These are phyloP conservation scores for Mylabris phalerata DNA, from an alignment of 1,140 invertebrate genomes.

Conservation along the genomic window DNA sequence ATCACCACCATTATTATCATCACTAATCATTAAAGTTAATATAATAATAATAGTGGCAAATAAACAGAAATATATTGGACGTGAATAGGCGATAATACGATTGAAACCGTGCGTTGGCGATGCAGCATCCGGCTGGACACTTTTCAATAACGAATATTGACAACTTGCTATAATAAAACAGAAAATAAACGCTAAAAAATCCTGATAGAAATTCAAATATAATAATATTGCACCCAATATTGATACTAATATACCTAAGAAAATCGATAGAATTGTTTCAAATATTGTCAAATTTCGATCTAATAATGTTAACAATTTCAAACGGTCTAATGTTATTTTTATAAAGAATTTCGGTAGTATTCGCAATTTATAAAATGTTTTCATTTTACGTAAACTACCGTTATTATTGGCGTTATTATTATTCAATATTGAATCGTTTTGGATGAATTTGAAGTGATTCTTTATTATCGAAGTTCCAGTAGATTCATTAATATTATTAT, in stretches of 20 bases:
- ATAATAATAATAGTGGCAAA: slow-evolving; percentile 66
- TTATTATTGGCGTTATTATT: slow-evolving; percentile 6
- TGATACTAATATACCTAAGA: slow-evolving; percentile 81
- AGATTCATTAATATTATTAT: slow-evolving; percentile 11
- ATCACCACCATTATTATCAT: slow-evolving; percentile 59
- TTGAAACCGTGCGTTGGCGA: slow-evolving; percentile 98
- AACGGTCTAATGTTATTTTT: slow-evolving; percentile 83
- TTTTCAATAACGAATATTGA: slow-evolving; percentile 96
- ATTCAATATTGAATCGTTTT: slow-evolving; percentile 34
- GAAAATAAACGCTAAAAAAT: slow-evolving; percentile 89
- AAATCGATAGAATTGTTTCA: slow-evolving; percentile 78
- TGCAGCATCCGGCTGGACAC: slow-evolving; percentile 96
- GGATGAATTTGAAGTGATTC: slow-evolving; percentile 30
- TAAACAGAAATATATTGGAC: slow-evolving; percentile 92
- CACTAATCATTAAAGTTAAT: slow-evolving; percentile 25
- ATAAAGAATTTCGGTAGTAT: slow-evolving; percentile 61
- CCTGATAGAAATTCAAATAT: slow-evolving; percentile 79
- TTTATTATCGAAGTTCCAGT: slow-evolving; percentile 18
- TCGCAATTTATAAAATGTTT: slow-evolving; percentile 82
- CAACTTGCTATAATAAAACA: slow-evolving; percentile 95
- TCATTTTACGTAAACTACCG: slow-evolving; percentile 45
- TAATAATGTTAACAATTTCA: slow-evolving; percentile 84
- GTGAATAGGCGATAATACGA: slow-evolving; percentile 85
- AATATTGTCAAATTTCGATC: slow-evolving; percentile 83
- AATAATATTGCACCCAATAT: slow-evolving; percentile 79